These are phyloP conservation scores for Armadillidium nasatum DNA, from an alignment of 1,140 invertebrate species.

Conservation along the genomic window DNA sequence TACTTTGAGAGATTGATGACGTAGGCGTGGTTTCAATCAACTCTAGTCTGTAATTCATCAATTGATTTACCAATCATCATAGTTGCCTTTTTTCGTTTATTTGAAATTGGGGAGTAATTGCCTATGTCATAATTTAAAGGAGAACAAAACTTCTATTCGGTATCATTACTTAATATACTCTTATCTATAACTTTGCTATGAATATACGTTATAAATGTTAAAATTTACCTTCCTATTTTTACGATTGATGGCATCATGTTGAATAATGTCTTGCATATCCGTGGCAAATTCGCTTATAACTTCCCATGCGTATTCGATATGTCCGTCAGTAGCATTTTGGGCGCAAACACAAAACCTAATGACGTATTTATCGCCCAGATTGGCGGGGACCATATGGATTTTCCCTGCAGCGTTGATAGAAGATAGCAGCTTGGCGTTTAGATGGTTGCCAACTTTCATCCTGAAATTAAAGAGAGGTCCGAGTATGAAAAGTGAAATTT, in stretches of 20 bases:
- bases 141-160: no score
- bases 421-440: constrained; percentile 91
- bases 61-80: no score
- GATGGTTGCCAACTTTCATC: constrained; percentile 74
- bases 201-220: not conserved
- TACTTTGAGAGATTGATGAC: no score
- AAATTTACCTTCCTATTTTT: constrained; percentile 38
- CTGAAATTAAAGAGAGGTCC: constrained; percentile 58
- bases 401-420: constrained; percentile 93
- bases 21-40: no score
- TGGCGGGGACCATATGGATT: constrained; percentile 94
- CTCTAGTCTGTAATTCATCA: no score
- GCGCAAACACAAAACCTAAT: constrained; percentile 94
- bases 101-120: no score
- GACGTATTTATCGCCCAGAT: constrained; percentile 54
- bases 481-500: no score
- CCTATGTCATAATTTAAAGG: no score
- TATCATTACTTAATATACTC: no score
- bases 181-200: no score
- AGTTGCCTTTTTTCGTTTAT: no score
- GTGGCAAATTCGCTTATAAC: constrained; percentile 78
- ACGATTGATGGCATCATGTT: constrained; percentile 28
- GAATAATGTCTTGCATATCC: constrained; percentile 71
- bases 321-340: constrained; percentile 78
- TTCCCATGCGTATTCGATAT: constrained; percentile 88